Evolutionary conservation across 1,140 invertebrate species (phyloP).

Genomic region (Cylas formicarius): DNA sequence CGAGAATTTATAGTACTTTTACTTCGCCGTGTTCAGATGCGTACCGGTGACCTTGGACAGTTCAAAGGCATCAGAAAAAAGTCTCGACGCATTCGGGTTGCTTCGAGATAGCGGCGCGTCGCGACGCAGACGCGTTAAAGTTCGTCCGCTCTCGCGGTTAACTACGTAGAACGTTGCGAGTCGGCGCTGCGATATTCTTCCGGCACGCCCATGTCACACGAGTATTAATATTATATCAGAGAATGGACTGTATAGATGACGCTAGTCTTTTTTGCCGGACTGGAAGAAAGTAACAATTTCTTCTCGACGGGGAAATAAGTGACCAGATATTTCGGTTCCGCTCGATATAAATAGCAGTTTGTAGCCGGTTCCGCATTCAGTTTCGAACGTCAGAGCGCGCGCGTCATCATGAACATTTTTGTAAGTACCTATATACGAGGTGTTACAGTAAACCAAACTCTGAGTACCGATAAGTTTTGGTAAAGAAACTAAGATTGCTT

Average conservation of each 20-base stretch:
- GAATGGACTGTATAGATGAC: constrained; percentile 17
- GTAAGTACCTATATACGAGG: constrained; percentile 12
- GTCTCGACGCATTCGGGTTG: not conserved
- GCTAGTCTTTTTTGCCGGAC: constrained; percentile 14
- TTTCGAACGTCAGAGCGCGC: constrained; percentile 11
- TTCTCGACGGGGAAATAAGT: constrained; percentile 17
- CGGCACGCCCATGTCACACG: not conserved
- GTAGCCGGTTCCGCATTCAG: constrained; percentile 15
- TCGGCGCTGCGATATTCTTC: not conserved
- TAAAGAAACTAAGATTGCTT: too few species aligned
- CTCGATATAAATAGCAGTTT: constrained; percentile 23
- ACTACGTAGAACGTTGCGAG: not conserved
- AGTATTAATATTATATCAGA: constrained; percentile 19
- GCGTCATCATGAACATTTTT: constrained; percentile 18
- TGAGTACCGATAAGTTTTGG: not conserved
- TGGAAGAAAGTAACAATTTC: constrained; percentile 23
- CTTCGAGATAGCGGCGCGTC: constrained; percentile 1
- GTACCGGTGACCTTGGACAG: too few species aligned
- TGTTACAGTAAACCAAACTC: not conserved
- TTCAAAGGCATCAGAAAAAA: constrained; percentile 6
- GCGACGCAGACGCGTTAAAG: not conserved
- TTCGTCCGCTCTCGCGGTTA: not conserved
- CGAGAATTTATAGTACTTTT: constrained; percentile 12
- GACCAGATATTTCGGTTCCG: constrained; percentile 18
- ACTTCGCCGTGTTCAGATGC: too few species aligned